Evolutionary conservation across 2,797 vertebrate genomes (phyloP).

Genomic region (Loriculus beryllinus): DNA sequence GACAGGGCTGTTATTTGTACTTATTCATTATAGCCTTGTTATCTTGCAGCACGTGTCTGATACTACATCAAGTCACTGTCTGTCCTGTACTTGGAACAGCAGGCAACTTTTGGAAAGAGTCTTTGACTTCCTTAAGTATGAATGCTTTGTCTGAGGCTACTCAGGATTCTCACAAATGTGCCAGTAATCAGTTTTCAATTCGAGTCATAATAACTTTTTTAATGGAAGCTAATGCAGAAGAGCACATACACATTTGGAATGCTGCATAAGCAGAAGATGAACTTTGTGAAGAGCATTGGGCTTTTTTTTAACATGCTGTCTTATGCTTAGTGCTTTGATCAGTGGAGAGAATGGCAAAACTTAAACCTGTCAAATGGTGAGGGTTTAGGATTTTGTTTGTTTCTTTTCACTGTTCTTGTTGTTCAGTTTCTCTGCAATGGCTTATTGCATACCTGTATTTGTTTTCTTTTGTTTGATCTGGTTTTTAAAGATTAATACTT

Average conservation of each 20-base stretch:
- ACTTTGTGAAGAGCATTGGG: neutral
- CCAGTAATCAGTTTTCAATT: neutral
- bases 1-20: neutral
- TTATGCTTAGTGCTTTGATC: neutral
- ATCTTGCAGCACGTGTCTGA: neutral
- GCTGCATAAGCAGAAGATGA: neutral
- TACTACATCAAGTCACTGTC: accelerated
- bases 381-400: neutral
- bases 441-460: neutral
- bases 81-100: neutral
- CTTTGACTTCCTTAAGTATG: neutral
- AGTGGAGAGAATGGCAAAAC: neutral
- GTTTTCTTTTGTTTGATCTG: neutral
- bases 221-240: neutral
- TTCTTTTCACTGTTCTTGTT: neutral
- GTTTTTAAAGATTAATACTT: neutral
- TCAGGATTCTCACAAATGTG: accelerated
- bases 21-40: neutral
- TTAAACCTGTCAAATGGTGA: neutral
- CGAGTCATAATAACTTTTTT: neutral
- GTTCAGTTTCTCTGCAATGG: neutral
- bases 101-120: neutral
- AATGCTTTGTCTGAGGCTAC: neutral
- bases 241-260: neutral
- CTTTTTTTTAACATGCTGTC: neutral